These are phyloP conservation scores for Graphium colonna DNA, from an alignment of 2,888 invertebrate genomes.

Conservation along the genomic window DNA sequence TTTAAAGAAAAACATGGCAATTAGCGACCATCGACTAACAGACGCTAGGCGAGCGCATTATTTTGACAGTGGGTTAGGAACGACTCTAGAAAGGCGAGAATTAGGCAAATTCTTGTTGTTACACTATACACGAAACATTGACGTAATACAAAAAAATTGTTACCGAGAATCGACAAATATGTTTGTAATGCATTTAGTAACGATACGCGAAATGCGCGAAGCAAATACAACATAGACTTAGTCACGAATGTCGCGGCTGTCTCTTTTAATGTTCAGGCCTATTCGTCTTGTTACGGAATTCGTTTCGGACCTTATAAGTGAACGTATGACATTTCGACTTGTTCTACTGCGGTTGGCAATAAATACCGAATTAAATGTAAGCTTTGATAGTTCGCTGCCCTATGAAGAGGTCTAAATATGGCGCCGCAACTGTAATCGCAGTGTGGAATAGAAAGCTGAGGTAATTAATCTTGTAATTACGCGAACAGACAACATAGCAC, in stretches of 20 bases:
- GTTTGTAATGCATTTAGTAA: constrained; percentile 20
- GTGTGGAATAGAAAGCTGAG: too few relatives aligned
- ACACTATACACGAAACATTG: constrained; percentile 3
- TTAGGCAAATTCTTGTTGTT: constrained; percentile 5
- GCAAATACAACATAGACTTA: constrained; percentile 3
- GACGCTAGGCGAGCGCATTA: not conserved
- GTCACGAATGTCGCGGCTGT: constrained; percentile 12
- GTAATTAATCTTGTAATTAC: too few relatives aligned
- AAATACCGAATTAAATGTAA: constrained; percentile 13
- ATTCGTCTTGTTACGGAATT: constrained; percentile 14
- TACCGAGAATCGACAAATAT: constrained; percentile 5
- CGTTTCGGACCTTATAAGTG: constrained; percentile 10
- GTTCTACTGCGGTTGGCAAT: constrained; percentile 4
- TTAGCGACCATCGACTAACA: not conserved
- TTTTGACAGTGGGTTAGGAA: constrained; percentile 13
- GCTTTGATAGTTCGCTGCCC: constrained; percentile 3
- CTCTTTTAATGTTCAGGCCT: constrained; percentile 6
- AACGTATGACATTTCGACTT: constrained; percentile 7
- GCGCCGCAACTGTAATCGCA: not conserved
- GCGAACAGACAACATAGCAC: too few relatives aligned
- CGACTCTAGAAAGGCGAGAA: constrained; percentile 5
- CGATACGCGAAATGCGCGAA: constrained; percentile 18
- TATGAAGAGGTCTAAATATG: constrained; percentile 10
- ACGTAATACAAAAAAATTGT: constrained; percentile 8
- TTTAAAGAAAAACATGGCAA: not conserved